These are phyloP conservation scores for Ataeniobius toweri DNA, from an alignment of 2,797 vertebrate genomes.

Conservation along the genomic window DNA sequence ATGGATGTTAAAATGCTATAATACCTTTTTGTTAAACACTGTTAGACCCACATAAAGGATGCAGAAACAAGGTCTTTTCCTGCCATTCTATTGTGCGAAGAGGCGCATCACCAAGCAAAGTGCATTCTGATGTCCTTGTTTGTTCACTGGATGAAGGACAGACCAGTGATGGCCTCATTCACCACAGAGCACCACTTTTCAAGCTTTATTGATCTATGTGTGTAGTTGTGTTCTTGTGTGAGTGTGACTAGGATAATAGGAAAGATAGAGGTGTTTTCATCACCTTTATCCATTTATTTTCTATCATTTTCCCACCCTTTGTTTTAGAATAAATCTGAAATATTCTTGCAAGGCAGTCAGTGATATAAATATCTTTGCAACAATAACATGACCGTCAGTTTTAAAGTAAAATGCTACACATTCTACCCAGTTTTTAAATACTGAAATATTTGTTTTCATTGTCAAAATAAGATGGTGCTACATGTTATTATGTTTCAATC, in stretches of 20 bases:
- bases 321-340: slow-evolving; percentile 31
- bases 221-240: slow-evolving; percentile 20
- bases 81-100: slow-evolving; percentile 26
- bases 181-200: slow-evolving; percentile 54
- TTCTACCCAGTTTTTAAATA: neutral
- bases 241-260: slow-evolving; percentile 36
- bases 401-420: neutral
- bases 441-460: slow-evolving; percentile 22
- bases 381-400: neutral
- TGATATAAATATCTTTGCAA: slow-evolving; percentile 5
- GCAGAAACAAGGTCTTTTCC: slow-evolving; percentile 16
- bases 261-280: slow-evolving; percentile 16
- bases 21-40: neutral
- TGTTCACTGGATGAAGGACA: slow-evolving; percentile 67
- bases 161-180: slow-evolving; percentile 55
- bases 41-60: slow-evolving; percentile 21
- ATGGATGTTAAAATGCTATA: slow-evolving; percentile 2
- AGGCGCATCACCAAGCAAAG: slow-evolving; percentile 46
- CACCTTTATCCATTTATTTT: slow-evolving; percentile 10
- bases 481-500: slow-evolving; percentile 48
- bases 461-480: slow-evolving; percentile 15
- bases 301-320: slow-evolving; percentile 17
- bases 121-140: slow-evolving; percentile 62
- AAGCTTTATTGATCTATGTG: slow-evolving; percentile 64
- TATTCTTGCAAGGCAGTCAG: slow-evolving; percentile 16